phyloP scores from a whole-genome alignment of 1,140 invertebrate genomes.

The Zophobas morio region DNA sequence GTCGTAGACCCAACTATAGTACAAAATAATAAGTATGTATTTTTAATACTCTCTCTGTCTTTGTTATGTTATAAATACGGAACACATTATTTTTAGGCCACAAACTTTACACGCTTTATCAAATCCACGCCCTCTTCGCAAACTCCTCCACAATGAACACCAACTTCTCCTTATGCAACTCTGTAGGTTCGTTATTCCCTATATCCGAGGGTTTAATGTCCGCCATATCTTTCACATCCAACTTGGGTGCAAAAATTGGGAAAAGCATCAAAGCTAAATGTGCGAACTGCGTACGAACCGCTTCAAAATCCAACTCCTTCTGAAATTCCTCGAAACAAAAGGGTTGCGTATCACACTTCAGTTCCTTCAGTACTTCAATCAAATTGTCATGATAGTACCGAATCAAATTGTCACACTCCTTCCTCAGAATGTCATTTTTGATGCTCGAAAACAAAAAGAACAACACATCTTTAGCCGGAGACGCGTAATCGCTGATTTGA shows the following conservation, averaged over 20 bases:
- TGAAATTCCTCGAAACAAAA: slow-evolving; percentile 53
- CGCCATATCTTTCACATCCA: slow-evolving; percentile 32
- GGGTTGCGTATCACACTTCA: slow-evolving; percentile 50
- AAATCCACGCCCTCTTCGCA: slow-evolving; percentile 49
- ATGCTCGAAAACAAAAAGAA: slow-evolving; percentile 73
- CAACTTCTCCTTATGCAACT: slow-evolving; percentile 38
- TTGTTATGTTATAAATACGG: no score
- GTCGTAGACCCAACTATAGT: no score
- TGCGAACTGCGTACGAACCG: slow-evolving; percentile 47
- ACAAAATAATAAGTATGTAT: no score
- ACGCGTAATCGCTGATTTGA: slow-evolving; percentile 71
- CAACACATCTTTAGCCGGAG: slow-evolving; percentile 70
- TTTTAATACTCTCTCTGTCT: no score
- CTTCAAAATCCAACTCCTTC: slow-evolving; percentile 50
- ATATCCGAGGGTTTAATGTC: slow-evolving; percentile 17
- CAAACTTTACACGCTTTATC: background rate
- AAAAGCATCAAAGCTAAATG: slow-evolving; percentile 56
- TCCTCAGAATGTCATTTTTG: slow-evolving; percentile 62
- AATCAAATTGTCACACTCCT: slow-evolving; percentile 68
- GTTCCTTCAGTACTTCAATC: slow-evolving; percentile 59
- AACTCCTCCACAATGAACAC: slow-evolving; percentile 43
- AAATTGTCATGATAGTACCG: slow-evolving; percentile 70
- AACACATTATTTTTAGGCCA: no score
- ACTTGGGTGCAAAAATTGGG: slow-evolving; percentile 42
- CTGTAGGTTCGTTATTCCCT: background rate